Percentiles rank a stretch among this genome's conserved stretches.
Conservation (phyloP, 1,140 invertebrate species). For the Panulirus ornatus region DNA sequence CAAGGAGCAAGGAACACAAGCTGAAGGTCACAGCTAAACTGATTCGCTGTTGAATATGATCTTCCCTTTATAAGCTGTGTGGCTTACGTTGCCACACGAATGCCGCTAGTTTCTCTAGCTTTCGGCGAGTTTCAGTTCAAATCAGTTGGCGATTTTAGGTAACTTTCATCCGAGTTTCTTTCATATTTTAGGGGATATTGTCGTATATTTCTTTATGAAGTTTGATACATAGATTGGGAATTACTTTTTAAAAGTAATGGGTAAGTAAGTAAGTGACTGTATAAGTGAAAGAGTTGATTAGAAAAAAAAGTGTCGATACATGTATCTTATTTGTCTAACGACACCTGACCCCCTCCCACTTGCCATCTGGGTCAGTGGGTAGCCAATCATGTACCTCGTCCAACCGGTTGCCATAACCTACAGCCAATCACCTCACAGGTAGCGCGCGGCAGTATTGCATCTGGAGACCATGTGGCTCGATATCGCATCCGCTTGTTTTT, state of each 20-base stretch:
- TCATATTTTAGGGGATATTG: not conserved
- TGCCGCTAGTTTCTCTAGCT: not conserved
- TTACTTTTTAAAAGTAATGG: no score
- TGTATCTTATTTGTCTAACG: not conserved
- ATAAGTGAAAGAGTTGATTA: not conserved
- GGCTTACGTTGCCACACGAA: conserved; percentile 6
- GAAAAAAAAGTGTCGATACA: not conserved
- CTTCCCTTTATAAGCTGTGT: conserved; percentile 27
- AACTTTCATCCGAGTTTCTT: not conserved
- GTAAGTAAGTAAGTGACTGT: not conserved
- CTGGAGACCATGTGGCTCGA: not conserved
- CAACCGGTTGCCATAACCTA: conserved; percentile 1
- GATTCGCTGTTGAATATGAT: conserved; percentile 27
- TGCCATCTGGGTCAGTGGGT: conserved; percentile 44
- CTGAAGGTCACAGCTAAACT: conserved; percentile 29
- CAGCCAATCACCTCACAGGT: conserved; percentile 13
- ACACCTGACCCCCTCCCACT: conserved; percentile 10
- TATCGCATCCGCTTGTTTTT: not conserved
- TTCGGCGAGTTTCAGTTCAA: not conserved
- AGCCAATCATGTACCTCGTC: not conserved
- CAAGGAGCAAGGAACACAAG: conserved; percentile 12
- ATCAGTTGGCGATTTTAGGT: not conserved
- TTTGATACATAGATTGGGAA: not conserved
- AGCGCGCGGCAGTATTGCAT: not conserved
- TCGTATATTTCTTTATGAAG: not conserved